phyloP scores from a whole-genome alignment of 2,797 vertebrate genomes.

The Gadopsis bispinosus region DNA sequence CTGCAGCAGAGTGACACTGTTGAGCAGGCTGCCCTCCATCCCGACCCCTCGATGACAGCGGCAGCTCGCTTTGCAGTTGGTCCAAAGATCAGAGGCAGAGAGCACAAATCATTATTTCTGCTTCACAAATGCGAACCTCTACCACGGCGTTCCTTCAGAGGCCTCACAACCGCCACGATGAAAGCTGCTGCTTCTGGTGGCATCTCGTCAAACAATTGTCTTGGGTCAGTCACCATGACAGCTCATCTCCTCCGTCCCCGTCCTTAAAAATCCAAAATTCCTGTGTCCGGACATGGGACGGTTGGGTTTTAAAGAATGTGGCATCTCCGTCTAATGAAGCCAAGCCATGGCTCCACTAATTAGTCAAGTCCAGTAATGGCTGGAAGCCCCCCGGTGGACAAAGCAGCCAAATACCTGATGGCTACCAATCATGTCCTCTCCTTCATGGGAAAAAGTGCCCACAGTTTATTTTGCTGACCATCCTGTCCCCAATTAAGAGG shows the following conservation, averaged over 20 bases:
- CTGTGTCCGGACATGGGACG: constrained; percentile 50
- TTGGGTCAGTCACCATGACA: constrained; percentile 71
- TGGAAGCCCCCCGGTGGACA: constrained; percentile 67
- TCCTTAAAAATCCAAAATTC: constrained; percentile 76
- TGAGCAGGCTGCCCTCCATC: constrained; percentile 25
- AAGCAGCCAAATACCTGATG: constrained; percentile 79
- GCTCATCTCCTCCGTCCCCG: constrained; percentile 61
- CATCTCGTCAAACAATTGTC: constrained; percentile 68
- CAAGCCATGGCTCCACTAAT: constrained; percentile 74
- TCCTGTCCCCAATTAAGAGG: constrained; percentile 76
- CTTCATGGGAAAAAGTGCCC: constrained; percentile 79
- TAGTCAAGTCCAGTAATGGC: constrained; percentile 77
- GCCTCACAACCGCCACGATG: constrained; percentile 47
- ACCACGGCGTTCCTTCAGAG: constrained; percentile 37
- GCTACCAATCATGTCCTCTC: constrained; percentile 64
- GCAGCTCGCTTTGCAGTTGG: constrained; percentile 25
- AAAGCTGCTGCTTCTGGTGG: constrained; percentile 65
- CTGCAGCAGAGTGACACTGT: neutral
- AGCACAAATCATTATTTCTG: constrained; percentile 62
- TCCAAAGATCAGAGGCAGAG: constrained; percentile 45
- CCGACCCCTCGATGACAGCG: constrained; percentile 27
- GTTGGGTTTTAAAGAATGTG: constrained; percentile 76
- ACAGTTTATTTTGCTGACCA: constrained; percentile 71
- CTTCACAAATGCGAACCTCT: constrained; percentile 43
- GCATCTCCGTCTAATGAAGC: constrained; percentile 74